Conservation (phyloP, 2,888 invertebrate genomes). For the Euzetes globulus region DNA sequence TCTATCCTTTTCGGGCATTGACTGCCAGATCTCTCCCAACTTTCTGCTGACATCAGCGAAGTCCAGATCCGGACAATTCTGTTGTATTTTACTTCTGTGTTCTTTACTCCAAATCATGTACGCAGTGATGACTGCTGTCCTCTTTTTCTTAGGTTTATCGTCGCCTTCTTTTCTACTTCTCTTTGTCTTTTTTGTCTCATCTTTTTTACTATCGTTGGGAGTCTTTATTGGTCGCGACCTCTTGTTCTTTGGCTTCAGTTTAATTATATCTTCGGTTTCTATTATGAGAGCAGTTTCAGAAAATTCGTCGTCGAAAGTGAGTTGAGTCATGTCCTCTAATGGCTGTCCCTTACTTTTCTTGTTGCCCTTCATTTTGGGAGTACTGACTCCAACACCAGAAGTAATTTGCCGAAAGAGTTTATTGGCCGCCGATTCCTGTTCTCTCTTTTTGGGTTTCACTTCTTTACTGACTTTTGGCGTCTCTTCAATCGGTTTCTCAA, state of each 20-base stretch:
- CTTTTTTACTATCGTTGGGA: too few species aligned
- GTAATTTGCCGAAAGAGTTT: constrained; percentile 43
- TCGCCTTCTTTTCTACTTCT: background rate
- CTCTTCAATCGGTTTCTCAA: constrained; percentile 10
- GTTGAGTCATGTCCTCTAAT: constrained; percentile 19
- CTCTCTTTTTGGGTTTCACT: background rate
- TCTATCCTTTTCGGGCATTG: constrained; percentile 53
- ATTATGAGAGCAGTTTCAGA: constrained; percentile 30
- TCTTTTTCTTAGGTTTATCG: constrained; percentile 25
- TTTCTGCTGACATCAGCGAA: constrained; percentile 74
- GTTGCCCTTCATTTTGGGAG: background rate
- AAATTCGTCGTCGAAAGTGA: constrained; percentile 18
- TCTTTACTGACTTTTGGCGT: constrained; percentile 9
- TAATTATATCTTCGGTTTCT: constrained; percentile 10
- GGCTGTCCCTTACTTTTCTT: background rate
- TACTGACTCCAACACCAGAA: constrained; percentile 5
- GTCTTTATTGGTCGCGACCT: background rate
- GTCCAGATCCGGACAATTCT: constrained; percentile 50
- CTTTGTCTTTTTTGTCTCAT: background rate
- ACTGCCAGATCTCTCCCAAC: constrained; percentile 80
- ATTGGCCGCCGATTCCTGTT: constrained; percentile 41
- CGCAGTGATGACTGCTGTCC: constrained; percentile 64
- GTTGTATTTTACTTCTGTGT: constrained; percentile 60
- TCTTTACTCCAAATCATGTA: constrained; percentile 88
- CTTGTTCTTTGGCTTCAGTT: constrained; percentile 5